Conservation (phyloP, 2,113 vertebrate species). For the Nothobranchius furzeri region DNA sequence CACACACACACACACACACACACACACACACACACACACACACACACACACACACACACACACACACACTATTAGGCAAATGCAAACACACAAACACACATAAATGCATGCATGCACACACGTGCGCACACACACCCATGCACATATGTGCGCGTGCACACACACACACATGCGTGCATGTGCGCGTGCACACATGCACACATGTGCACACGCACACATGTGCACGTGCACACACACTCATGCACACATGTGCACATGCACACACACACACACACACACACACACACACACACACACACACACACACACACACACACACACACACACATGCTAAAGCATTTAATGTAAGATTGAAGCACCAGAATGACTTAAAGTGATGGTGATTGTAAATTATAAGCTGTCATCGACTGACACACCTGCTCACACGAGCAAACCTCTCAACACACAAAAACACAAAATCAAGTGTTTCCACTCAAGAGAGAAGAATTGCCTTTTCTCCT, state of each 20-base stretch:
- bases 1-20: conserved; percentile 23
- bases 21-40: conserved; percentile 27
- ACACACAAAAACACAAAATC: neutral
- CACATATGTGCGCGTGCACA: no score
- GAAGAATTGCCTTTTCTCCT: conserved; percentile 17
- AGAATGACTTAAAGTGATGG: conserved; percentile 95
- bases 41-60: conserved; percentile 35
- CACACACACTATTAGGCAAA: conserved; percentile 43
- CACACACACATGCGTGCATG: conserved; percentile 16
- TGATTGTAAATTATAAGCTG: conserved; percentile 97
- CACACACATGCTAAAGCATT: conserved; percentile 55
- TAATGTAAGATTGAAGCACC: conserved; percentile 96
- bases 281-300: conserved; percentile 27
- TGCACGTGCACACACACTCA: conserved; percentile 12
- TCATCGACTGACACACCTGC: conserved; percentile 86
- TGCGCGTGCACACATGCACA: conserved; percentile 46
- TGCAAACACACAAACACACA: conserved; percentile 13
- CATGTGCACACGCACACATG: no score
- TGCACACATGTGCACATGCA: conserved; percentile 18
- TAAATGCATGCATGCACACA: no score
- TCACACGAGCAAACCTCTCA: conserved; percentile 50
- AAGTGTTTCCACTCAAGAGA: conserved; percentile 15
- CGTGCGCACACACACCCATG: conserved; percentile 36
- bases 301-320: conserved; percentile 25
- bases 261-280: conserved; percentile 27